These are phyloP conservation scores for Oreortyx pictus DNA, from an alignment of 2,797 vertebrate genomes.

Conservation along the genomic window DNA sequence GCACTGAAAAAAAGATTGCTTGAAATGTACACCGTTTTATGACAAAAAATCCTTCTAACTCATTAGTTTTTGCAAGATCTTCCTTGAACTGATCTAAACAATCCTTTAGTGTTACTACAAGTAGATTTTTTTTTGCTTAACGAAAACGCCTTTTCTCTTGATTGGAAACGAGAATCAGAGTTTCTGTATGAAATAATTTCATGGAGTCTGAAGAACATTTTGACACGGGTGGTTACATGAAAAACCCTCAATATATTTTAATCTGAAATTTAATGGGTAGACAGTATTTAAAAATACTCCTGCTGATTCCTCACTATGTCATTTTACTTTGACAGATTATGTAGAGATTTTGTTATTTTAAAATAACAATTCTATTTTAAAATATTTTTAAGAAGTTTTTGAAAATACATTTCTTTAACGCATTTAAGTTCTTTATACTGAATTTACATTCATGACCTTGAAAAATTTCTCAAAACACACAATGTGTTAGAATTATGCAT, in stretches of 20 bases:
- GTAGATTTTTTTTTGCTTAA: conserved; percentile 3
- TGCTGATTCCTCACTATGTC: neutral
- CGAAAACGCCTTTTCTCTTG: neutral
- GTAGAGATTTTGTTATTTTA: neutral
- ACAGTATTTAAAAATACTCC: neutral
- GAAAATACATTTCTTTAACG: neutral
- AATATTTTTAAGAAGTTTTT: neutral
- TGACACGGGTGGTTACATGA: neutral
- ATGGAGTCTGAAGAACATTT: conserved; percentile 26
- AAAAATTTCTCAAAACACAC: neutral
- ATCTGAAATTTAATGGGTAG: neutral
- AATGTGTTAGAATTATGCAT: neutral
- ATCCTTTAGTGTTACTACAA: neutral
- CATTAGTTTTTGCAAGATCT: neutral
- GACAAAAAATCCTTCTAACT: neutral
- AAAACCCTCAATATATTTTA: neutral
- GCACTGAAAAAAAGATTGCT: conserved; percentile 23
- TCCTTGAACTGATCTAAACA: conserved; percentile 2
- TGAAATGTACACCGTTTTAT: neutral
- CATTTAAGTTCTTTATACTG: neutral
- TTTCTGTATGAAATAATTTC: conserved; percentile 27
- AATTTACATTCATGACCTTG: neutral
- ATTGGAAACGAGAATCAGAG: neutral
- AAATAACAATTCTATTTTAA: neutral
- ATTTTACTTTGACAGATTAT: neutral